phyloP scores from a whole-genome alignment of 1,140 invertebrate species.

The Sinonovacula constricta region DNA sequence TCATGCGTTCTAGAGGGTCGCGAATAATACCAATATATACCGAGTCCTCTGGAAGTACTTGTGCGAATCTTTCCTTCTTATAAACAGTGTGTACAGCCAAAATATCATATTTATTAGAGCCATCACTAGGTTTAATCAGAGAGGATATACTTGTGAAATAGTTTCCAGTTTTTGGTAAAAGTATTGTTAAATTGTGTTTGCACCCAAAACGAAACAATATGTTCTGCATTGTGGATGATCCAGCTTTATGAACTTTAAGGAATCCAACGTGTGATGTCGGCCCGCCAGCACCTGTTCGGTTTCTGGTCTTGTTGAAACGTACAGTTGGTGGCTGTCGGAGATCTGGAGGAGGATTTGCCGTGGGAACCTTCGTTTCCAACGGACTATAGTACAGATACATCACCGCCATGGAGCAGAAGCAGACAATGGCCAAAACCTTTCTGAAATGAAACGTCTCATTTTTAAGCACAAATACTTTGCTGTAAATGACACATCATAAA shows the following conservation, averaged over 20 bases:
- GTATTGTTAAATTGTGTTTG: conserved; percentile 79
- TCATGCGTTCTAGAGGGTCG: conserved; percentile 55
- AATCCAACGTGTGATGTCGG: conserved; percentile 16
- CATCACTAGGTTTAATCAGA: conserved; percentile 5
- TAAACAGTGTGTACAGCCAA: conserved; percentile 59
- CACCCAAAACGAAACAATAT: conserved; percentile 80
- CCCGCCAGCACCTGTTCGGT: too few relatives aligned
- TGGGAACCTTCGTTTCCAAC: too few relatives aligned
- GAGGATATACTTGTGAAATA: background rate
- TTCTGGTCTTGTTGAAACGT: too few relatives aligned
- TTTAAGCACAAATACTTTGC: too few relatives aligned
- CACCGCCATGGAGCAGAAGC: too few relatives aligned
- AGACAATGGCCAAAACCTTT: too few relatives aligned
- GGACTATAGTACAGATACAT: too few relatives aligned
- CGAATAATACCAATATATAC: conserved; percentile 60
- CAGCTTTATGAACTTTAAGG: conserved; percentile 78
- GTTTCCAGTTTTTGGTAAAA: conserved; percentile 70
- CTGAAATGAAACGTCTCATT: too few relatives aligned
- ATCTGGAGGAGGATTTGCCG: too few relatives aligned
- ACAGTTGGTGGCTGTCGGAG: too few relatives aligned
- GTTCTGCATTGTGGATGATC: conserved; percentile 79
- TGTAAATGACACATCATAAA: too few relatives aligned
- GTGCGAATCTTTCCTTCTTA: conserved; percentile 21
- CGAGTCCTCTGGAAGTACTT: conserved; percentile 52
- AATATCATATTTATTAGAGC: conserved; percentile 50